Conservation (phyloP, 2,113 vertebrate species). For the Antechinus flavipes region DNA sequence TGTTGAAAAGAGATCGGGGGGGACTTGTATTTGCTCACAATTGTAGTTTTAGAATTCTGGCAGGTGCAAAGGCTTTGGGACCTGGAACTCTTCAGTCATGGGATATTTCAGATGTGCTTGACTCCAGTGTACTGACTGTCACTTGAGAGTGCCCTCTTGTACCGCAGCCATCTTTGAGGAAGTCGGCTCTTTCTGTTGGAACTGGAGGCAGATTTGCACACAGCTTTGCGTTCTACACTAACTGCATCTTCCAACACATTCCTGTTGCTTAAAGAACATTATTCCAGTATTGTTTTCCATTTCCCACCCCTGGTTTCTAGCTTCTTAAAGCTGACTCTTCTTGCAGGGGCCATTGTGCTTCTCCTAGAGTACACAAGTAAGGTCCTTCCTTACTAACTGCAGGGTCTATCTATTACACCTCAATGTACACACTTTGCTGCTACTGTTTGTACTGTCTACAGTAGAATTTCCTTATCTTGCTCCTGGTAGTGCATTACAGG, state of each 20-base stretch:
- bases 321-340: conserved; percentile 87
- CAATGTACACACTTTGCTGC: conserved; percentile 93
- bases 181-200: conserved; percentile 75
- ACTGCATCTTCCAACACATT: conserved; percentile 81
- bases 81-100: conserved; percentile 12
- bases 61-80: conserved; percentile 46
- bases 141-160: conserved; percentile 76
- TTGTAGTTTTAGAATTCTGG: conserved; percentile 49
- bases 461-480: conserved; percentile 90
- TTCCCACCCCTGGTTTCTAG: conserved; percentile 68
- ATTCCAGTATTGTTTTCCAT: conserved; percentile 79
- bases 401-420: conserved; percentile 91
- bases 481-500: conserved; percentile 94
- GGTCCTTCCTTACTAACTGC: conserved; percentile 89
- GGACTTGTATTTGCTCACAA: conserved; percentile 29
- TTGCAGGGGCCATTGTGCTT: conserved; percentile 85
- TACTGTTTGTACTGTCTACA: conserved; percentile 94
- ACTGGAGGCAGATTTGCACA: conserved; percentile 80
- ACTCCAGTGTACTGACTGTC: conserved; percentile 78
- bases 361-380: conserved; percentile 84
- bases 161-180: conserved; percentile 80
- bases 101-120: conserved; percentile 61
- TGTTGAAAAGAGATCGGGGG: background rate
- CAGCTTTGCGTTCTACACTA: conserved; percentile 84
- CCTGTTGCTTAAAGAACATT: conserved; percentile 78